Base-by-base conservation (phyloP, 2,797 vertebrate species). In the Gymnocypris eckloni region DNA sequence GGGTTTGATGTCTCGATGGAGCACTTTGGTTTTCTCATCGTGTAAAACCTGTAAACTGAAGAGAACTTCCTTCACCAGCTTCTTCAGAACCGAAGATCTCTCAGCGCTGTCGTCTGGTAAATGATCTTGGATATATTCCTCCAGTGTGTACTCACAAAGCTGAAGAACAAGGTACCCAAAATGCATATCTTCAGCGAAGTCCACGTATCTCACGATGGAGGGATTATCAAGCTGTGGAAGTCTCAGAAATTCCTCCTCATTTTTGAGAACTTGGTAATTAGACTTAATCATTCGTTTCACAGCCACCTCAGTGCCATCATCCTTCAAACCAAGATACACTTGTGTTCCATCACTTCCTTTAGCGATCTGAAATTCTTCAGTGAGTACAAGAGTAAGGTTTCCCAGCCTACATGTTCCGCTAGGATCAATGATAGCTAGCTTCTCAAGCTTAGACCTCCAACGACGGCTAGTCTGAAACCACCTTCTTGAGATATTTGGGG, bases 101-200 rank as follows among this genome's bases (percentile, higher is more conserved):
- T 88, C 56, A 8, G 4, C 8, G 25, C 0, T 12, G 22, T 41
- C 13, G 4, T 64, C 4, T 13, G 56, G 69, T 39, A 72, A 52
- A 13, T 82, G 67, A 2, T 0, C 0, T 73, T 54, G 48, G 10
- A 94, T 90, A 20, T 89, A 86, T 88, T 94, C 92, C 12, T 94
- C 92, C 81, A 95, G 0, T 0, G 90, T 93, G 89, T 86, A 92
- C 85, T 95, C 94, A 91, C 93, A 95, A 73, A 95, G 93, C 33
- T 95, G 92, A 54, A 95, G 93, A 39, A 9, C 86, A 77, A 95
- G 93, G 66, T 94, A 95, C 18, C 93, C 93, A 95, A 95, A 33
- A 86, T 92, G 7, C 0, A 86, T 8, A 56, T 95, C 94, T 6
- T 95, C 93, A 20, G 84, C 79, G 82, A 45, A 79, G 76, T 94